These are phyloP conservation scores for Pseudachorutes palmiensis DNA, from an alignment of 1,140 invertebrate genomes.

Conservation along the genomic window DNA sequence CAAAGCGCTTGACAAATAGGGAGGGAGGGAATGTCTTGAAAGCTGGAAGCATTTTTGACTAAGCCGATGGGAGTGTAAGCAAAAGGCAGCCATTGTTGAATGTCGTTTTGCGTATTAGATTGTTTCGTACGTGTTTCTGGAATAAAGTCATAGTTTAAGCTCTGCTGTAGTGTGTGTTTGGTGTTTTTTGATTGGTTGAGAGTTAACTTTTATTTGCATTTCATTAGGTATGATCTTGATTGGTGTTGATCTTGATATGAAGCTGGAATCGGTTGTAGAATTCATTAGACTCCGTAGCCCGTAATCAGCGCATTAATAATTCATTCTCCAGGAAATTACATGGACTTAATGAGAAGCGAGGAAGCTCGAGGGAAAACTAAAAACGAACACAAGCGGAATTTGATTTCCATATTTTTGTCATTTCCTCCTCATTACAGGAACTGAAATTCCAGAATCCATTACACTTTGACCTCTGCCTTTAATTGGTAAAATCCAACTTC, in stretches of 20 bases:
- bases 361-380: not conserved
- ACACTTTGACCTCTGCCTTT: too few relatives aligned
- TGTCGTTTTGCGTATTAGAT: too few relatives aligned
- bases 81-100: too few relatives aligned
- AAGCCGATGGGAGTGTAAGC: too few relatives aligned
- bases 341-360: not conserved
- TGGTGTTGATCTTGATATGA: not conserved
- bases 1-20: too few relatives aligned
- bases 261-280: not conserved
- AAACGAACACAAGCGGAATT: not conserved
- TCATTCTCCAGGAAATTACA: constrained; percentile 13
- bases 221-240: constrained; percentile 1
- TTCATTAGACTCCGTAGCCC: not conserved
- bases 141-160: not conserved
- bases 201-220: not conserved
- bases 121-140: too few relatives aligned
- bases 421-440: not conserved
- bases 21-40: too few relatives aligned
- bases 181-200: not conserved
- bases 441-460: too few relatives aligned
- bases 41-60: too few relatives aligned
- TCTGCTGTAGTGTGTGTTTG: not conserved
- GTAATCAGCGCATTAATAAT: constrained; percentile 10
- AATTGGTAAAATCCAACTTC: too few relatives aligned
- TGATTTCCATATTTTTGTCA: constrained; percentile 13